phyloP scores from a whole-genome alignment of 1,140 invertebrate species.

The Caenorhabditis brenneri region DNA sequence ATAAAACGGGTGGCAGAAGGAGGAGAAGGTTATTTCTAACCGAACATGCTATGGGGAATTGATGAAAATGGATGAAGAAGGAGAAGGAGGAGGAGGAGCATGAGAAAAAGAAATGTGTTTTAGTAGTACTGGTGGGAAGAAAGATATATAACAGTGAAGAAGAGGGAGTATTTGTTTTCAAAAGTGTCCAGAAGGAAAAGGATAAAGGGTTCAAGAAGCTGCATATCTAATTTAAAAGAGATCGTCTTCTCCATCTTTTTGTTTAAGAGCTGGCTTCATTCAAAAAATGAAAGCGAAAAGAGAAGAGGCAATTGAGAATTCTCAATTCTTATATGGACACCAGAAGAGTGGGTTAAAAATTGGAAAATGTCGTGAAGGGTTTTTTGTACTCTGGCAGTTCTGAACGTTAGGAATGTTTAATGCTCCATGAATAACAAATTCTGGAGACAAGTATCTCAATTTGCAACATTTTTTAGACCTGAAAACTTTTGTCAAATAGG shows the following conservation, averaged over 20 bases:
- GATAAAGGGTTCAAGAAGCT: background rate
- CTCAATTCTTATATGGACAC: too few relatives aligned
- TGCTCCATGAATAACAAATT: too few relatives aligned
- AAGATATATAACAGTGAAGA: background rate
- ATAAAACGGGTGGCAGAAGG: too few relatives aligned
- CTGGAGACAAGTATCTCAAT: too few relatives aligned
- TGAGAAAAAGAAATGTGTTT: background rate
- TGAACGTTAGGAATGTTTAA: too few relatives aligned
- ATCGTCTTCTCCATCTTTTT: background rate
- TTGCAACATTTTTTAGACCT: too few relatives aligned
- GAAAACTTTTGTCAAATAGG: too few relatives aligned
- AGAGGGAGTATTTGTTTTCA: conserved; percentile 31
- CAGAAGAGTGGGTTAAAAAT: too few relatives aligned
- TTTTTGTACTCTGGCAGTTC: too few relatives aligned
- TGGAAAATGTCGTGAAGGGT: too few relatives aligned
- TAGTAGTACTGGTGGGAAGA: background rate
- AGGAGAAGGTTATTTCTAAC: conserved; percentile 16
- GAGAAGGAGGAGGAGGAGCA: background rate
- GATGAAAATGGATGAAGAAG: conserved; percentile 31
- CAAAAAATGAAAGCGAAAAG: background rate
- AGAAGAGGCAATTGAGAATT: background rate
- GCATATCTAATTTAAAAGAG: conserved; percentile 17
- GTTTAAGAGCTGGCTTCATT: background rate
- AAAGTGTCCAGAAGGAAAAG: background rate
- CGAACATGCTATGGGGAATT: conserved; percentile 24